Percentiles rank a stretch among this genome's conserved stretches.
phyloP scores from a whole-genome alignment of 1,140 invertebrate genomes.

The Macrobrachium nipponense region DNA sequence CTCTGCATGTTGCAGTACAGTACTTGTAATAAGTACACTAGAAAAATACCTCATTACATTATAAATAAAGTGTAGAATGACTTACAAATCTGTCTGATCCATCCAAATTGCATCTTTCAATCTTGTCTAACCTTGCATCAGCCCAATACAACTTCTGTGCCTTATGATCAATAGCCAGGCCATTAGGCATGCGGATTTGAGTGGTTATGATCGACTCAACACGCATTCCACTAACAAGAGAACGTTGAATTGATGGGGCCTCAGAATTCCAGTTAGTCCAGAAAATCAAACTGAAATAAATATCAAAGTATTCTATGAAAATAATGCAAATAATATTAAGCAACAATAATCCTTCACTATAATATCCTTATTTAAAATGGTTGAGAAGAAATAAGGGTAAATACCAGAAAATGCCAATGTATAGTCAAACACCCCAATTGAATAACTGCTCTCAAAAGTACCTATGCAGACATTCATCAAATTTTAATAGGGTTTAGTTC shows the following conservation, averaged over 20 bases:
- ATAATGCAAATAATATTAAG: neutral
- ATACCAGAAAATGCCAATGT: too few relatives aligned
- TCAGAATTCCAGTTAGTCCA: conserved; percentile 86
- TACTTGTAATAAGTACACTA: too few relatives aligned
- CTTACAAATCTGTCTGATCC: conserved; percentile 80
- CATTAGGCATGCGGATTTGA: conserved; percentile 87
- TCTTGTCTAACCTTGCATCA: conserved; percentile 77
- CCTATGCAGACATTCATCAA: too few relatives aligned
- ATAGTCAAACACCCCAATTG: too few relatives aligned
- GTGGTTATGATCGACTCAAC: conserved; percentile 79
- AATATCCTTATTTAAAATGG: too few relatives aligned
- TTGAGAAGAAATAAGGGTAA: too few relatives aligned
- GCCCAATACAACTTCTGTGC: conserved; percentile 77
- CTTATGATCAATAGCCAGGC: conserved; percentile 79
- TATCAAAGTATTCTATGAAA: too few relatives aligned
- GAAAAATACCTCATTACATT: neutral
- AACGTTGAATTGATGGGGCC: conserved; percentile 79
- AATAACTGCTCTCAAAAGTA: too few relatives aligned
- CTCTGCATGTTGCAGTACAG: too few relatives aligned
- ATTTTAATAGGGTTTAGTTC: too few relatives aligned
- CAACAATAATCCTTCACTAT: neutral
- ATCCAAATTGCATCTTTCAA: conserved; percentile 87
- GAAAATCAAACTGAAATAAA: conserved; percentile 74
- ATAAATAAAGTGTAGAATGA: neutral
- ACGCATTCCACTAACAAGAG: conserved; percentile 76